Evolutionary conservation across 2,113 vertebrate genomes (phyloP), one percentile per base, ranked within the genome.

Genomic region (Polypterus senegalus): DNA sequence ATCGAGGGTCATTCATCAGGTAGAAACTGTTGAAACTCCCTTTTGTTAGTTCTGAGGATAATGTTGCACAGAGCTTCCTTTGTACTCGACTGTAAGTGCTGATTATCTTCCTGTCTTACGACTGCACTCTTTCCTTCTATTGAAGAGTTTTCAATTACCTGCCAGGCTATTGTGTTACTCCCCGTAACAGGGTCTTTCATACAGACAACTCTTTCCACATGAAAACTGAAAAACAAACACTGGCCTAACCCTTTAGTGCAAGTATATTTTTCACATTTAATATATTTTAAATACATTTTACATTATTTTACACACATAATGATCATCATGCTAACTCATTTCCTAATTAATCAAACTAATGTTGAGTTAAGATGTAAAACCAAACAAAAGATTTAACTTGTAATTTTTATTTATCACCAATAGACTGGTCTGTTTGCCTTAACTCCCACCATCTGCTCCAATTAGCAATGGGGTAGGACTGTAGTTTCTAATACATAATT

Each of bases 91-190:
- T 67, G 71, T 64, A 78, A 81, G 70, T 64, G 0, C 63, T 61
- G 51, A 79, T 80, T 76, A 61, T 81, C 74, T 82, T 83, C 73
- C 61, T 67, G 67, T 75, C 69, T 67, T 60, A 61, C 52, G 56
- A 45, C 66, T 54, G 57, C 75, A 72, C 68, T 79, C 72, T 80
- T 83, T 82, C 79, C 80, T 83, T 80, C 77, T 73, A 78, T 82
- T 85, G 73, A 80, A 54, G 60, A 67, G 69, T 76, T 78, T 85
- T 75, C 69, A 75, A 60, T 80, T 83, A 83, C 77, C 73, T 78
- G 78, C 71, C 71, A 70, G 65, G 70, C 72, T 77, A 79, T 80
- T 84, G 72, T 82, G 69, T 79, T 60, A 71, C 72, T 65, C 2
- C 9, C 59, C 69, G 63, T 59, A 74, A 81, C 70, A 79, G 46